Base-by-base conservation (phyloP, 2,888 invertebrate genomes). In the Sphaeridia pumilis region DNA sequence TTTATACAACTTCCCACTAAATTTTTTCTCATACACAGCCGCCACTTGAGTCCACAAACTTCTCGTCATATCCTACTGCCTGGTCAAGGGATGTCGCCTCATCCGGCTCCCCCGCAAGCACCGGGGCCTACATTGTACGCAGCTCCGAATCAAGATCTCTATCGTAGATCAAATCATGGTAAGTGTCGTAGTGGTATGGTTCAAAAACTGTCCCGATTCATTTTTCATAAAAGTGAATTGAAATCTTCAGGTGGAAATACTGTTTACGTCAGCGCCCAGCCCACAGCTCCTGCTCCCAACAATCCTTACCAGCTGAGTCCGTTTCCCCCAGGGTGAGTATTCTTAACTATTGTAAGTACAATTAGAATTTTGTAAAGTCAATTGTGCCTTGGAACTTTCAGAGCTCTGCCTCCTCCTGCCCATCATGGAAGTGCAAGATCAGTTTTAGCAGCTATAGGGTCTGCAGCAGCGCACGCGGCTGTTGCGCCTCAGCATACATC, bases 361-460 rank as follows among this genome's bases (percentile, higher is more conserved):
- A 22, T 36, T 26, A 20, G 20, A 24, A 46, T 34, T 41, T 55
- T 24, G 17, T 10, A 14, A 43, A 51, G n/a, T n/a, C n/a, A n/a
- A n/a, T n/a, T n/a, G n/a, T n/a, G n/a, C n/a, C n/a, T n/a, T n/a
- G n/a, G n/a, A n/a, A n/a, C 31, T 52, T 54, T 74, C 69, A 76
- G 80, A 64, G 79, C 78, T 58, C 72, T 87, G 36, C 87, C 87
- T 45, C 87, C 88, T 10, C 83, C 84, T 46, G 87, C 88, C 21
- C 88, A 86, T 72, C 85, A 86, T 74, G 81, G 82, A 65, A 81
- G 81, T 67, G 84, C 84, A 48, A 73, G 82, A 68, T 78, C 78
- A 49, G 75, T 79, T 65, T 70, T 79, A 69, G 76, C 78, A 4
- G 57, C 65, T 25, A 38, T 38, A 17, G 38, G 38, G 5, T 38